Conservation (phyloP, 2,888 invertebrate species). For the Gymnocheta viridis region DNA sequence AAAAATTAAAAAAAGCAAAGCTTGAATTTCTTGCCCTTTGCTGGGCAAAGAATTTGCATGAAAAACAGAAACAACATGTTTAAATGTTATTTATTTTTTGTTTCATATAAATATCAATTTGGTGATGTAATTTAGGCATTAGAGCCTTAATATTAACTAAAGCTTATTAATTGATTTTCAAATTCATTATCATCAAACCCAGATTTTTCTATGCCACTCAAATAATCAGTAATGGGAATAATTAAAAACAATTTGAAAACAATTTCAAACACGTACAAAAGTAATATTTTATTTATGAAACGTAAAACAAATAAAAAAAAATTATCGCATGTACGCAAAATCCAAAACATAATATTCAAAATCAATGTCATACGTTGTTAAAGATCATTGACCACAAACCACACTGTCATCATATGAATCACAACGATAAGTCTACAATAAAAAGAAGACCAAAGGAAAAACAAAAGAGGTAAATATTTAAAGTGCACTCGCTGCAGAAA, state of each 20-base stretch:
- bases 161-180: neutral
- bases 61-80: too few species aligned
- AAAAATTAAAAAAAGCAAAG: too few species aligned
- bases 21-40: too few species aligned
- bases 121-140: too few species aligned
- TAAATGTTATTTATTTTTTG: too few species aligned
- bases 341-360: slow-evolving; percentile 23
- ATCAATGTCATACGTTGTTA: slow-evolving; percentile 58
- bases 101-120: too few species aligned
- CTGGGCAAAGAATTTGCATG: too few species aligned
- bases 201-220: neutral
- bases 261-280: neutral
- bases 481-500: too few species aligned
- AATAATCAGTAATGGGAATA: neutral
- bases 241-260: neutral
- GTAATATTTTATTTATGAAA: neutral
- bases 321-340: neutral
- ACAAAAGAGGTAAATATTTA: neutral
- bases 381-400: slow-evolving; percentile 59
- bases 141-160: too few species aligned
- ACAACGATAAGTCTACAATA: neutral
- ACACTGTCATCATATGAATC: neutral
- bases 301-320: neutral
- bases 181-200: neutral
- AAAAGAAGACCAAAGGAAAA: slow-evolving; percentile 17